phyloP scores from a whole-genome alignment of 2,888 invertebrate genomes.

The Merodon equestris region DNA sequence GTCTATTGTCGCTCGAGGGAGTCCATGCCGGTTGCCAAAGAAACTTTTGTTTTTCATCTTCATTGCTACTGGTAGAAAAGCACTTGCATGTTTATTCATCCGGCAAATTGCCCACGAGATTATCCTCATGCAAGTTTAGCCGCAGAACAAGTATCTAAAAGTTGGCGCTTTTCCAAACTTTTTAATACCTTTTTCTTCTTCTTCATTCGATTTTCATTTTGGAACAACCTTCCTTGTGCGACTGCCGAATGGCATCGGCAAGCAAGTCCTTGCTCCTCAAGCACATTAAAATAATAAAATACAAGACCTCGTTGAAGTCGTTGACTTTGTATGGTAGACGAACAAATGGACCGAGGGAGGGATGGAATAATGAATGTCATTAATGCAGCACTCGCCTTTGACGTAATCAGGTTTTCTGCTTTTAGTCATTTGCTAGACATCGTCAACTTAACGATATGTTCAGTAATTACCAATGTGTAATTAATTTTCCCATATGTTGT shows the following conservation, averaged over 20 bases:
- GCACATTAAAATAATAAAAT: constrained; percentile 9
- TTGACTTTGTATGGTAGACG: constrained; percentile 10
- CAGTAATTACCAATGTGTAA: too few relatives aligned
- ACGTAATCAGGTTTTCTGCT: too few relatives aligned
- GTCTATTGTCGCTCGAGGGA: too few relatives aligned
- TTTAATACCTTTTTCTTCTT: background rate
- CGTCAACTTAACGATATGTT: too few relatives aligned
- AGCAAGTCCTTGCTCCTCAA: background rate
- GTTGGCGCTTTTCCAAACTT: constrained; percentile 38
- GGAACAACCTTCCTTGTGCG: background rate
- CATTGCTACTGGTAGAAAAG: too few relatives aligned
- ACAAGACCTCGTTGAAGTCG: constrained; percentile 5
- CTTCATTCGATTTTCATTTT: constrained; percentile 11
- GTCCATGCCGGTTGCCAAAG: constrained; percentile 11
- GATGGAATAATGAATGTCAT: too few relatives aligned
- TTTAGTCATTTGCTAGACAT: too few relatives aligned
- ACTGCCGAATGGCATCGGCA: background rate
- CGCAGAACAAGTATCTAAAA: constrained; percentile 23
- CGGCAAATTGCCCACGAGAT: constrained; percentile 34
- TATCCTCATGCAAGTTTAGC: constrained; percentile 17
- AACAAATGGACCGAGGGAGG: too few relatives aligned
- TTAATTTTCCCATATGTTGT: too few relatives aligned
- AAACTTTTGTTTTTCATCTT: constrained; percentile 11
- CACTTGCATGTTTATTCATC: constrained; percentile 33
- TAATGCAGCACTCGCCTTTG: too few relatives aligned